Evolutionary conservation across 1,140 invertebrate species (phyloP).

Genomic region (Phocides pigmalion): DNA sequence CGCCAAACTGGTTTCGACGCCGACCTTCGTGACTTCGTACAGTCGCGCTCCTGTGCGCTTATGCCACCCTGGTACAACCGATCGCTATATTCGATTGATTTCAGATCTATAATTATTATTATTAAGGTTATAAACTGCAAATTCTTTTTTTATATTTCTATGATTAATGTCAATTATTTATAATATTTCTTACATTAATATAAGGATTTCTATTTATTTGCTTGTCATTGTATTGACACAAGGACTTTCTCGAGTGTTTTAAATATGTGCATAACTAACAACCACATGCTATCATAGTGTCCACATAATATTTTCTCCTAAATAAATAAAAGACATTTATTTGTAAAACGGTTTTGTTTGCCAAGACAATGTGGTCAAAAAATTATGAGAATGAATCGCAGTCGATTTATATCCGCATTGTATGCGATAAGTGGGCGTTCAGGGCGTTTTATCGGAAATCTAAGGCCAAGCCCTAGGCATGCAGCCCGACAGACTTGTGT

Average conservation of each 20-base stretch:
- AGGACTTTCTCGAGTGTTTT: not conserved
- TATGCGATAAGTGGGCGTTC: constrained; percentile 51
- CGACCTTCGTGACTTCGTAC: constrained; percentile 75
- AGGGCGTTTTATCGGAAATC: constrained; percentile 52
- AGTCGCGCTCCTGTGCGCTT: constrained; percentile 59
- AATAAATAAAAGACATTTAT: constrained; percentile 9
- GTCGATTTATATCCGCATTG: constrained; percentile 57
- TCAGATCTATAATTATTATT: constrained; percentile 38
- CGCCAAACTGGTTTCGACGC: constrained; percentile 72
- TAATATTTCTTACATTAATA: too few relatives aligned
- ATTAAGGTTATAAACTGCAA: not conserved
- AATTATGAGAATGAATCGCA: constrained; percentile 44
- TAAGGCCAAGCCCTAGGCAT: constrained; percentile 42
- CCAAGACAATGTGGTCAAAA: constrained; percentile 34
- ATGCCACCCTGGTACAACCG: constrained; percentile 68
- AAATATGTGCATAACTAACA: constrained; percentile 6
- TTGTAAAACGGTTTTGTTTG: constrained; percentile 31
- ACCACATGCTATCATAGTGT: not conserved
- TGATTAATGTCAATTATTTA: not conserved
- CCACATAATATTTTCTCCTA: constrained; percentile 33
- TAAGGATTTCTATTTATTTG: not conserved
- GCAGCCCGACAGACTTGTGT: constrained; percentile 30
- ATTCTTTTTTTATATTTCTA: not conserved
- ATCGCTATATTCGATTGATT: constrained; percentile 68
- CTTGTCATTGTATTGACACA: not conserved